These are phyloP conservation scores for Coregonus sp. DNA, from an alignment of 2,797 vertebrate genomes.

Conservation along the genomic window DNA sequence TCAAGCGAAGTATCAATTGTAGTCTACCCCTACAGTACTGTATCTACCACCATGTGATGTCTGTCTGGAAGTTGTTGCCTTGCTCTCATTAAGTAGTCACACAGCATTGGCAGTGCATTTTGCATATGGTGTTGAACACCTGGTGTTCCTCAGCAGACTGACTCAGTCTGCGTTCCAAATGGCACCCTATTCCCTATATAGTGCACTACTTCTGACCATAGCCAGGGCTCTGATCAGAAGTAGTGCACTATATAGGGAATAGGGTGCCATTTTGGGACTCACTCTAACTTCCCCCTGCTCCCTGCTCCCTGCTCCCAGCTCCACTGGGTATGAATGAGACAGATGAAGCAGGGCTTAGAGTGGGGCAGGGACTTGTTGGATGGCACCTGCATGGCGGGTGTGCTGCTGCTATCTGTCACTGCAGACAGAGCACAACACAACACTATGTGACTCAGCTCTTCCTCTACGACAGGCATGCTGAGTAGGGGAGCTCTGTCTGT, in stretches of 20 bases:
- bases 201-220: not conserved
- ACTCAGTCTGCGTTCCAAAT: not conserved
- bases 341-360: slow-evolving; percentile 59
- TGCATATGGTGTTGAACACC: not conserved
- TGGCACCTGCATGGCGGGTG: slow-evolving; percentile 53
- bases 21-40: not conserved
- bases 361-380: slow-evolving; percentile 43
- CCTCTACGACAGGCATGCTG: slow-evolving; percentile 23
- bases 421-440: slow-evolving; percentile 2
- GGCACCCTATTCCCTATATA: slow-evolving; percentile 13
- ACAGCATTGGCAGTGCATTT: slow-evolving; percentile 4
- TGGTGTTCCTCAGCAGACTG: slow-evolving; percentile 33
- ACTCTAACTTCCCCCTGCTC: slow-evolving; percentile 20
- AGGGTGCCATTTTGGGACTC: too few relatives aligned
- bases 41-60: slow-evolving; percentile 1
- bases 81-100: slow-evolving; percentile 5
- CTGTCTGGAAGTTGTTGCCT: not conserved
- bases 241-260: not conserved
- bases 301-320: slow-evolving; percentile 29
- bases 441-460: not conserved
- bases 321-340: slow-evolving; percentile 49
- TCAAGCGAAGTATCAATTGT: not conserved
- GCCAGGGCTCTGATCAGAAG: not conserved
- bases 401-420: slow-evolving; percentile 16
- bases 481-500: slow-evolving; percentile 11